Percentiles rank a stretch among this genome's conserved stretches.
phyloP scores from a whole-genome alignment of 1,140 invertebrate species.

The Formica exsecta region DNA sequence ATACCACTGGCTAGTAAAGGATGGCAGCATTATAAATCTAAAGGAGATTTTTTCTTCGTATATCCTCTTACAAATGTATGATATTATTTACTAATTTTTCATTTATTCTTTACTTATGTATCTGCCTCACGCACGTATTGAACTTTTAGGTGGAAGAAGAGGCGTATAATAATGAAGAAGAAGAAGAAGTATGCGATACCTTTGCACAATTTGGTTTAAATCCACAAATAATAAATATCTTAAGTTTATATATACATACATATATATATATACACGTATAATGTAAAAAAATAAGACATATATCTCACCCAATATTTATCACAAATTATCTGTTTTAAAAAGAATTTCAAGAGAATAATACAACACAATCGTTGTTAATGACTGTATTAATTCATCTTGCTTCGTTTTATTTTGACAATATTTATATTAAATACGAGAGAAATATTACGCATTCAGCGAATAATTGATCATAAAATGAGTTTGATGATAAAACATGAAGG shows the following conservation, averaged over 20 bases:
- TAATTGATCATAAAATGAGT: neutral
- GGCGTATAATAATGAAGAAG: neutral
- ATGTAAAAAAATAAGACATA: no score
- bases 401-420: neutral
- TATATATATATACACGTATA: neutral
- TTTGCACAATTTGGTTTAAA: constrained; percentile 88
- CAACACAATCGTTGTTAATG: neutral
- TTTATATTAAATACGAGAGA: neutral
- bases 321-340: neutral
- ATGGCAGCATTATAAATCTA: constrained; percentile 92
- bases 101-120: neutral
- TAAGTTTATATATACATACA: no score
- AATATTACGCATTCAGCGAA: neutral
- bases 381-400: neutral
- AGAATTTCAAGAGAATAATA: no score
- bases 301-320: neutral
- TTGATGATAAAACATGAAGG: neutral
- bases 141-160: constrained; percentile 6
- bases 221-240: constrained; percentile 87
- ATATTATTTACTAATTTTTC: constrained; percentile 26
- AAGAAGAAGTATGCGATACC: constrained; percentile 19
- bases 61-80: constrained; percentile 86
- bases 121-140: neutral
- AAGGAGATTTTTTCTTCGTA: constrained; percentile 93
- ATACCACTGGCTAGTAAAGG: constrained; percentile 92